A percentile compares a stretch with the other conserved stretches of the same genome.
Conservation (phyloP, 1,140 invertebrate species). For the Plectrocnemia conspersa region DNA sequence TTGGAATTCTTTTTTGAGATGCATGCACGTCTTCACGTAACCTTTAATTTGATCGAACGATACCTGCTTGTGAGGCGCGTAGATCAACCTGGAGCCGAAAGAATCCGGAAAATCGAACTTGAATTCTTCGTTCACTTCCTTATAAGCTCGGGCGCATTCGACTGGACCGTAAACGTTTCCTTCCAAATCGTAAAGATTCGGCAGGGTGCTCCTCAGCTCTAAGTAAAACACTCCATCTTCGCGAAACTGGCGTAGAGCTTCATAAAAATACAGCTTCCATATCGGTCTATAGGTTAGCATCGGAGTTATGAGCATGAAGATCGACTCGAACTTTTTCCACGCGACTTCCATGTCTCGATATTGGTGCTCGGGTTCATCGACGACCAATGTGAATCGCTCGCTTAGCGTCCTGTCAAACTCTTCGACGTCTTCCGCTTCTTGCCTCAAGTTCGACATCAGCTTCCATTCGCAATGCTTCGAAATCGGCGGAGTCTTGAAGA, state of each 20-base stretch:
- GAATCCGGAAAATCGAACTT: slow-evolving; percentile 59
- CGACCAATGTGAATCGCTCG: slow-evolving; percentile 56
- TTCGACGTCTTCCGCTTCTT: slow-evolving; percentile 40
- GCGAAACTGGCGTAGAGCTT: slow-evolving; percentile 63
- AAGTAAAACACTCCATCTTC: slow-evolving; percentile 77
- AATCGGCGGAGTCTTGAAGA: slow-evolving; percentile 39
- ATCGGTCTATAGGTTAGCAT: slow-evolving; percentile 65
- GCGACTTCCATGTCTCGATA: slow-evolving; percentile 61
- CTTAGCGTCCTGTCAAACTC: slow-evolving; percentile 57
- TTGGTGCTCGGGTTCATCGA: slow-evolving; percentile 52
- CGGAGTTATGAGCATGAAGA: slow-evolving; percentile 57
- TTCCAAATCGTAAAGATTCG: slow-evolving; percentile 59
- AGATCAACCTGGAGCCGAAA: slow-evolving; percentile 66
- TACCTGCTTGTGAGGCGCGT: slow-evolving; percentile 53
- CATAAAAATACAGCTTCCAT: slow-evolving; percentile 66
- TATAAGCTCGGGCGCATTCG: slow-evolving; percentile 56
- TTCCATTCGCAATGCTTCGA: slow-evolving; percentile 52
- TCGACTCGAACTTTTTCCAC: slow-evolving; percentile 63
- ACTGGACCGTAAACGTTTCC: slow-evolving; percentile 52
- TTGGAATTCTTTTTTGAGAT: slow-evolving; percentile 45
- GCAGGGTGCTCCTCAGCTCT: slow-evolving; percentile 60
- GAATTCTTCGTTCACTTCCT: slow-evolving; percentile 55
- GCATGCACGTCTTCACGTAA: slow-evolving; percentile 47
- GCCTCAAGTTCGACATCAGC: slow-evolving; percentile 52
- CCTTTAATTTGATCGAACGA: slow-evolving; percentile 38